Base-by-base conservation (phyloP, 2,113 vertebrate genomes). In the Platycercus adscitus region DNA sequence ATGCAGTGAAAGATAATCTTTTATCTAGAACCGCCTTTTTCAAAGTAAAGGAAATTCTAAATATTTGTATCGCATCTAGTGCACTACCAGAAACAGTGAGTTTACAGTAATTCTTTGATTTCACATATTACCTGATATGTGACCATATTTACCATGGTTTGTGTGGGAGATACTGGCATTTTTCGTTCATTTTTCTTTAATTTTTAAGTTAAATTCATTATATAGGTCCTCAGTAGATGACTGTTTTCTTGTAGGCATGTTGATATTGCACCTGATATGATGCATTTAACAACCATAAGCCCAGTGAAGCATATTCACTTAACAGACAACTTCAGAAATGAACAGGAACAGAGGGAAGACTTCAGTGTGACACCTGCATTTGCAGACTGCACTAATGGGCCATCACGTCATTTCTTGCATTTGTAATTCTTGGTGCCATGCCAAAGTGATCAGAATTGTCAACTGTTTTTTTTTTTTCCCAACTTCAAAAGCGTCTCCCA, bases 401-500 rank as follows among this genome's bases (percentile, higher is more conserved):
- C 75, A n/a, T 91, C 91, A 81, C 61, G 2, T 47, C 47, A 39
- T 24, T 31, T 92, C 79, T 88, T 86, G 64, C 46, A 24, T 81
- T 81, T 88, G 72, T 86, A 88, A 86, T 81, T 47, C 55, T 46
- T 93, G 55, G 14, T 84, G 61, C 29, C 3, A 0, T 19, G 77
- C 83, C 91, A 78, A 71, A 89, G 13, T 35, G 69, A 55, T 81
- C 86, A 66, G 75, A 77, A 33, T 65, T 92, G 64, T 78, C 69
- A 63, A 12, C 46, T 60, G 17, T 3, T 77, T 71, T 16, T 92
- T 81, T 43, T 92, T 81, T 80, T 37, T 29, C 12, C 47, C 61
- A 55, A 26, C 37, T 93, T 95, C 81, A 91, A 75, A 91, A 81
- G 29, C 44, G 47, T 88, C 61, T 93, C 50, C 77, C 37, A 92